Conservation (phyloP, 2,797 vertebrate species). For the Crenuchus spilurus region DNA sequence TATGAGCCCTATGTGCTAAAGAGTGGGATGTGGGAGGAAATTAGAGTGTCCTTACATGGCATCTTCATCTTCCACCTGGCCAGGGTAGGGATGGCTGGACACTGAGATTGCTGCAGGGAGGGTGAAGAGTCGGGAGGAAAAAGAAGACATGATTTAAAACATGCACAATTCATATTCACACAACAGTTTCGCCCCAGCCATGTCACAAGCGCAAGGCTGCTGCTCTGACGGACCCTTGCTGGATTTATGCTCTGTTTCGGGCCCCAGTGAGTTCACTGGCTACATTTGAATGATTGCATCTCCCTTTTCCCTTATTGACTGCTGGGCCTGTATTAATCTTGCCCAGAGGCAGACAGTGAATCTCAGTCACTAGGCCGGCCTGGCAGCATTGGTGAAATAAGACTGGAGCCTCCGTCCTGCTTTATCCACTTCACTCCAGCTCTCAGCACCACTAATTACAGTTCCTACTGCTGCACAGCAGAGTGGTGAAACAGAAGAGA, state of each 20-base stretch:
- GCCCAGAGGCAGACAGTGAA: slow-evolving; percentile 71
- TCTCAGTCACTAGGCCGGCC: slow-evolving; percentile 56
- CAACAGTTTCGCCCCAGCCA: slow-evolving; percentile 14
- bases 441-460: slow-evolving; percentile 69
- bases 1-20: slow-evolving; percentile 16
- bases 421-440: slow-evolving; percentile 66
- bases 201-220: slow-evolving; percentile 57
- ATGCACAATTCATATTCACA: slow-evolving; percentile 30
- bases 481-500: slow-evolving; percentile 58
- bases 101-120: slow-evolving; percentile 85
- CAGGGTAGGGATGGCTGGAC: slow-evolving; percentile 92
- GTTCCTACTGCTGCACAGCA: slow-evolving; percentile 63
- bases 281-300: slow-evolving; percentile 71
- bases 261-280: slow-evolving; percentile 58
- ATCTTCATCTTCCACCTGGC: slow-evolving; percentile 87
- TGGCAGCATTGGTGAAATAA: slow-evolving; percentile 65
- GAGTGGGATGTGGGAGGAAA: background rate
- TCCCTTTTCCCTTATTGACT: slow-evolving; percentile 66
- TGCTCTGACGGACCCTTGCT: slow-evolving; percentile 56
- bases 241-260: slow-evolving; percentile 48
- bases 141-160: slow-evolving; percentile 30
- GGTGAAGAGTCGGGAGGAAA: slow-evolving; percentile 46
- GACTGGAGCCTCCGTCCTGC: slow-evolving; percentile 60
- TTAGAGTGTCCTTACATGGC: slow-evolving; percentile 82
- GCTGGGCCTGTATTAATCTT: slow-evolving; percentile 58